These are phyloP conservation scores for Heterodera schachtii DNA, from an alignment of 1,140 invertebrate genomes.

Conservation along the genomic window DNA sequence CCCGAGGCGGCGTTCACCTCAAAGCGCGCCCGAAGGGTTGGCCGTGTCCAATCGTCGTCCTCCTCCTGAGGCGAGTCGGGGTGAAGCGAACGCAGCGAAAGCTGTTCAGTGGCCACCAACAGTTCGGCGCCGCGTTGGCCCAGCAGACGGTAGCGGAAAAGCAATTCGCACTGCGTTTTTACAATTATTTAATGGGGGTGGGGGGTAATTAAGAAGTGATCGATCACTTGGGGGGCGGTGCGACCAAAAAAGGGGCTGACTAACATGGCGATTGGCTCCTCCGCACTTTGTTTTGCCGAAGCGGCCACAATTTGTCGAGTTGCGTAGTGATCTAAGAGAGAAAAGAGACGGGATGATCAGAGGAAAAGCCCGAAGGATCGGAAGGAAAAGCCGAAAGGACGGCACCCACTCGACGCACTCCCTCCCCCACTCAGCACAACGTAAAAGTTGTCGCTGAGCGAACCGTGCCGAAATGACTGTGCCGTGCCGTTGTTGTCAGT, in stretches of 20 bases:
- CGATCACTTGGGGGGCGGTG: constrained; percentile 39
- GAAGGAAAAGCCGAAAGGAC: background rate
- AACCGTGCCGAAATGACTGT: background rate
- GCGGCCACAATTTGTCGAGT: background rate
- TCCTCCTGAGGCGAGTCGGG: constrained; percentile 39
- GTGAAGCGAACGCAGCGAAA: constrained; percentile 13
- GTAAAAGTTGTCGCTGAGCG: constrained; percentile 35
- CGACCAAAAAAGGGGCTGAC: constrained; percentile 52
- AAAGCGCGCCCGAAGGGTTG: constrained; percentile 51
- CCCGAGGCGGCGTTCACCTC: constrained; percentile 28
- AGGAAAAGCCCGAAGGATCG: background rate
- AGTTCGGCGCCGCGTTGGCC: constrained; percentile 45
- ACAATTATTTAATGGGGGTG: background rate
- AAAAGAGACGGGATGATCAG: background rate
- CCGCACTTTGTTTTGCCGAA: background rate
- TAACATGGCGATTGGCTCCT: constrained; percentile 43
- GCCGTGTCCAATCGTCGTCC: constrained; percentile 52
- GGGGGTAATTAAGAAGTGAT: background rate
- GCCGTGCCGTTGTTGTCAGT: background rate
- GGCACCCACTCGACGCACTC: constrained; percentile 49
- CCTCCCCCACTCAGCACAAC: constrained; percentile 48
- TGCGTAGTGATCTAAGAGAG: constrained; percentile 53
- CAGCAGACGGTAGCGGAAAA: constrained; percentile 45
- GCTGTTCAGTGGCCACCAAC: constrained; percentile 51
- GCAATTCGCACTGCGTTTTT: constrained; percentile 44